A percentile compares a stretch with the other conserved stretches of the same genome.
These are phyloP conservation scores for Labeo calbasu DNA, from an alignment of 2,797 vertebrate genomes.

Conservation along the genomic window DNA sequence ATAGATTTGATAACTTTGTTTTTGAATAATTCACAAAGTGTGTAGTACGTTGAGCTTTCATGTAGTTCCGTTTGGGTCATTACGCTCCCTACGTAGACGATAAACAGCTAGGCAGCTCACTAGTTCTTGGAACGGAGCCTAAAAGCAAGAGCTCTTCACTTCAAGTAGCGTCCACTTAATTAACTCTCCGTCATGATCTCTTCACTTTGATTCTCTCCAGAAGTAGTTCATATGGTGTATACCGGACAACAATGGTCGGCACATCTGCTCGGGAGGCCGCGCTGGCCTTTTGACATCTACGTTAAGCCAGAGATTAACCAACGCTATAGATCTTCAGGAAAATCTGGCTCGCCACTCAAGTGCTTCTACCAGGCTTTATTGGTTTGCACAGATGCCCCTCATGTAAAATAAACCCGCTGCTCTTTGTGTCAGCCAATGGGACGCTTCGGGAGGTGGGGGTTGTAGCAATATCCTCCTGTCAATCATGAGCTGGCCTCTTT, in stretches of 20 bases:
- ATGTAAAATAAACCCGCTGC: conserved; percentile 12
- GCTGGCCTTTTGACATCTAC: conserved; percentile 44
- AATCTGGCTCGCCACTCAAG: conserved; percentile 36
- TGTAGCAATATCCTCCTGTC: not conserved
- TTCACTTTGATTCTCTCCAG: conserved; percentile 45
- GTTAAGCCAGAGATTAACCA: conserved; percentile 48
- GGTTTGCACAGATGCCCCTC: conserved; percentile 36
- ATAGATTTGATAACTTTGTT: too few species aligned
- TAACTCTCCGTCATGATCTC: conserved; percentile 42
- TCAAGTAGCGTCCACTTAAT: conserved; percentile 37
- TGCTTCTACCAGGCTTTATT: conserved; percentile 34
- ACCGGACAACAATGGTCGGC: conserved; percentile 41
- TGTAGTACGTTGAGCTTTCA: not conserved
- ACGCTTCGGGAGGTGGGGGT: conserved; percentile 9
- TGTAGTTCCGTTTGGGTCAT: not conserved
- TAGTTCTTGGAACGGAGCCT: conserved; percentile 13
- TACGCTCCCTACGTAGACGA: conserved; percentile 8
- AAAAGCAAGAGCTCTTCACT: conserved; percentile 31
- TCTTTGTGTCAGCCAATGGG: conserved; percentile 32
- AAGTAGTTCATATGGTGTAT: conserved; percentile 43
- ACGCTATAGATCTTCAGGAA: conserved; percentile 39
- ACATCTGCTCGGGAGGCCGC: conserved; percentile 49
- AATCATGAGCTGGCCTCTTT: conserved; percentile 21
- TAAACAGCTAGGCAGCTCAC: conserved; percentile 2
- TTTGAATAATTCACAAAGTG: not conserved